Conservation (phyloP, 2,888 invertebrate species). For the Melanargia galathea region DNA sequence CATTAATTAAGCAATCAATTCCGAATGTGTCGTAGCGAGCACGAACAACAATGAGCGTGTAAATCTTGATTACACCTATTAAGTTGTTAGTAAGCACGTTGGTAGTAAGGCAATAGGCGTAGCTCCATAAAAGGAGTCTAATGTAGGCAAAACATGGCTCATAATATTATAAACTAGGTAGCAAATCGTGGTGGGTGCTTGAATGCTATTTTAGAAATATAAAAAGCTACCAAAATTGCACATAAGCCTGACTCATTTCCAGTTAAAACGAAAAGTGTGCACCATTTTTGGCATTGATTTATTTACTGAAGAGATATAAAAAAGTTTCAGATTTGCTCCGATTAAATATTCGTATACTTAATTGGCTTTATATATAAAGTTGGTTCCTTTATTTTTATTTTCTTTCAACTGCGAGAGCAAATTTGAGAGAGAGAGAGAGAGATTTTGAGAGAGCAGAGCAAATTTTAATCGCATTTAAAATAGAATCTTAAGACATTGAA, state of each 20-base stretch:
- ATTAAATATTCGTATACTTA: neutral
- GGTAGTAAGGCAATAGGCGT: slow-evolving; percentile 44
- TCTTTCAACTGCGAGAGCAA: too few relatives aligned
- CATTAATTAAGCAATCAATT: slow-evolving; percentile 25
- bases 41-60: slow-evolving; percentile 28
- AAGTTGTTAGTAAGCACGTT: slow-evolving; percentile 39
- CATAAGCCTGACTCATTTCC: slow-evolving; percentile 35
- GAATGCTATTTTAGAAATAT: slow-evolving; percentile 40
- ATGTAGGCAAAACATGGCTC: slow-evolving; percentile 53
- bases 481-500: too few relatives aligned
- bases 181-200: slow-evolving; percentile 34
- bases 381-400: neutral
- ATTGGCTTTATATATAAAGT: too few relatives aligned
- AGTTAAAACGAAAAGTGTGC: neutral
- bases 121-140: slow-evolving; percentile 43
- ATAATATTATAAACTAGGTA: slow-evolving; percentile 42
- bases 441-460: too few relatives aligned
- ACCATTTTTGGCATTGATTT: slow-evolving; percentile 3
- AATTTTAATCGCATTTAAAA: too few relatives aligned
- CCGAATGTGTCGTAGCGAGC: slow-evolving; percentile 22
- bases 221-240: slow-evolving; percentile 41
- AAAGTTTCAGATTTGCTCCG: neutral
- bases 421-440: too few relatives aligned
- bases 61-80: slow-evolving; percentile 35
- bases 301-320: neutral